Evolutionary conservation across 1,140 invertebrate genomes (phyloP), one percentile per base, ranked within the genome.

Genomic region (Anastatus disparis): DNA sequence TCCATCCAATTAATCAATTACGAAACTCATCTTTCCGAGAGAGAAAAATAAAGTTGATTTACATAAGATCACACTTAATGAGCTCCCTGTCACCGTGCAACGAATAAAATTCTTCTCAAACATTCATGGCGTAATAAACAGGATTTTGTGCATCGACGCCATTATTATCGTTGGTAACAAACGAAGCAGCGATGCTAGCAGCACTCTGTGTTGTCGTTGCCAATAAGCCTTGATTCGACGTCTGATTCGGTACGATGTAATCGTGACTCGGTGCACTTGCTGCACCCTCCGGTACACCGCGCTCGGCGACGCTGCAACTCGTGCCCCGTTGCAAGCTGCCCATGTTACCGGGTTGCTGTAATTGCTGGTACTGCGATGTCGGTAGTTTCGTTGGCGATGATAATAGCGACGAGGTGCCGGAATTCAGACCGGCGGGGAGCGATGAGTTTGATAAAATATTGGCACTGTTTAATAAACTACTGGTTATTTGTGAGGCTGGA

Each of bases 231-330:
- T 52, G 52, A 27, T 27, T 38, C 22, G 65, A 55, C 56, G 62
- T 79, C 29, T 42, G 52, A 6, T 35, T 2, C 64, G 31, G 22
- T 3, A 56, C 15, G 22, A 77, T 62, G 52, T 80, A 82, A 74
- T 89, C 87, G 68, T 90, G 89, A 3, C 88, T 82, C 0, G 88
- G 86, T 0, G 88, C 86, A 42, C 88, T 89, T 0, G 89, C 89
- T 1, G 88, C 87, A 20, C 90, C 90, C 74, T 90, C 90, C 6
- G 90, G 89, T 7, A 90, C 89, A 2, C 89, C 89, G 10, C 89
- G 85, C 78, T 90, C 89, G 26, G 87, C 87, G 9, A 87, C 85
- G 53, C 82, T 78, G 65, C 82, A 86, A 48, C 44, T 66, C 1
- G 68, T 55, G n/a, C 26, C 24, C 10, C 64, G 27, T n/a, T 67